Base-by-base conservation (phyloP, 2,797 vertebrate species). In the Aeoliscus strigatus region DNA sequence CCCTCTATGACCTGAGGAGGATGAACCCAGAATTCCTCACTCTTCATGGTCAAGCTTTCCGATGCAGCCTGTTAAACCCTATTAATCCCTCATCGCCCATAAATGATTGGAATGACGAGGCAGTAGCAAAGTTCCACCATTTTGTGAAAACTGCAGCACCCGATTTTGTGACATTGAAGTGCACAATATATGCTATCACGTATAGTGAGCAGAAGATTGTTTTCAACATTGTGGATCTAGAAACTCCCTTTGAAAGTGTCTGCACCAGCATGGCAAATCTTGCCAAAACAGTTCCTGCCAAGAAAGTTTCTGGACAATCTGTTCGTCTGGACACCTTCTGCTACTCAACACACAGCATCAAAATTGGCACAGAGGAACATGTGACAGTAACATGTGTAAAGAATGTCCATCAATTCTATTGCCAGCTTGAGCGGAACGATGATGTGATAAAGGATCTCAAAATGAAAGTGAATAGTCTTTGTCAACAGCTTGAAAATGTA, bases 61-160 rank as follows among this genome's bases (percentile, higher is more conserved):
- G 91, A 56, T 99, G 96, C 73, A 94, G 93, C 66, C 83, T 99
- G 56, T 91, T 93, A 59, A 97, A 94, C 57, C 82, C 91, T 39
- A 79, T 87, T 60, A 81, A 91, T 1, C 88, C 91, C 0, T 66
- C 60, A 1, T 86, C 84, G 24, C 67, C 59, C 5, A 79, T 86
- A 45, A 87, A 90, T 31, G 49, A 83, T 17, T 99, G 95, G 94
- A 85, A 75, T 40, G 73, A 86, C 38, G 78, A 85, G 39, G 90
- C 91, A 0, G 29, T 66, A 6, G 66, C 13, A 35, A 79, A 52
- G 39, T 98, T 99, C 71, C 60, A 54, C 27, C 80, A 83, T 38
- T 97, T 98, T 87, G 83, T 96, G 6, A 41, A 88, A 30, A 73
- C 36, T 0, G 76, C 85, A 2, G 60, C 73, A 1, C 83, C 85